phyloP scores from a whole-genome alignment of 2,888 invertebrate species.

The Macrophya annulata region DNA sequence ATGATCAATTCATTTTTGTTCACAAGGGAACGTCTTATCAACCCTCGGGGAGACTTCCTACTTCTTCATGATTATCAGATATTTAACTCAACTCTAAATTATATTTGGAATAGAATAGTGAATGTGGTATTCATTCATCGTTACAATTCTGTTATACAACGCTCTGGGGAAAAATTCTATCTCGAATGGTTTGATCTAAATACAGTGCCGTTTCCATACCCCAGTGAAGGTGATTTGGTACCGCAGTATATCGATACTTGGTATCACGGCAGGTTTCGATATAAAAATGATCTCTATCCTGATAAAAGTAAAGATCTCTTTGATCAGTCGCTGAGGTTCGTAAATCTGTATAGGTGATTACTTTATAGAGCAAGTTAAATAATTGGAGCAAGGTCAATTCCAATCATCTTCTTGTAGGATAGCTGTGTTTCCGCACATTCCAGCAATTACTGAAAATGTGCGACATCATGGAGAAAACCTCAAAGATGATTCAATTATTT shows the following conservation, averaged over 20 bases:
- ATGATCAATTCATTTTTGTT: slow-evolving; percentile 55
- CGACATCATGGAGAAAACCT: slow-evolving; percentile 48
- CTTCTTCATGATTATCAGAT: slow-evolving; percentile 87
- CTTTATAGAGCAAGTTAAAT: slow-evolving; percentile 43
- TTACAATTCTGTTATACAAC: slow-evolving; percentile 75
- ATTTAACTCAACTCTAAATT: slow-evolving; percentile 84
- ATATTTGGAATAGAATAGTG: slow-evolving; percentile 89
- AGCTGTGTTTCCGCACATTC: slow-evolving; percentile 86
- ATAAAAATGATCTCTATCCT: slow-evolving; percentile 77
- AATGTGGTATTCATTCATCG: slow-evolving; percentile 87
- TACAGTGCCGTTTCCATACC: slow-evolving; percentile 88
- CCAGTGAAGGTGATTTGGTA: slow-evolving; percentile 81
- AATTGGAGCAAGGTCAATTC: not conserved
- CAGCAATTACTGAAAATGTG: slow-evolving; percentile 82
- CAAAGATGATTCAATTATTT: slow-evolving; percentile 61
- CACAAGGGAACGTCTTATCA: slow-evolving; percentile 85
- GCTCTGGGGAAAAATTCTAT: slow-evolving; percentile 64
- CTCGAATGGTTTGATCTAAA: slow-evolving; percentile 86
- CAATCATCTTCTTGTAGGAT: slow-evolving; percentile 82
- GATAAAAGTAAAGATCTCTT: slow-evolving; percentile 76
- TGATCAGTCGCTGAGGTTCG: slow-evolving; percentile 73
- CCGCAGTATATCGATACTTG: slow-evolving; percentile 86
- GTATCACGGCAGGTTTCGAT: slow-evolving; percentile 84
- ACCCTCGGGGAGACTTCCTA: slow-evolving; percentile 87
- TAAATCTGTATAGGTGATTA: slow-evolving; percentile 59